Base-by-base conservation (phyloP, 2,797 vertebrate genomes). In the Microctenopoma steveboyesi region DNA sequence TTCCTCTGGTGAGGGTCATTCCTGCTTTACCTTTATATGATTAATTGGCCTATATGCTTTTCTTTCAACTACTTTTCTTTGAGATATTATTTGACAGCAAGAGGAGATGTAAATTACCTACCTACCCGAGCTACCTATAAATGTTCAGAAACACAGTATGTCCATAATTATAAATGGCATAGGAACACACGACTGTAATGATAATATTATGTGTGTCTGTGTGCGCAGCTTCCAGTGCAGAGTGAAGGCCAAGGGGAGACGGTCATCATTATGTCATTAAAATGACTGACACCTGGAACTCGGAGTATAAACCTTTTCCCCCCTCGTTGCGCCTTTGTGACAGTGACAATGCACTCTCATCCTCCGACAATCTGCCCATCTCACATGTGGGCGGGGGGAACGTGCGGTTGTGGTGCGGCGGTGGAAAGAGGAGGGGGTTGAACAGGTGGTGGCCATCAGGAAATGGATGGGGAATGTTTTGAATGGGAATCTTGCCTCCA, bases 401-500 rank as follows among this genome's bases (percentile, higher is more conserved):
- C 35, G 43, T 51, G 42, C 14, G 39, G 33, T 45, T 78, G 81
- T 5, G 52, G n/a, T 1, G 43, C 10, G 56, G 37, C 25, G 42
- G 45, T 42, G 51, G 45, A 7, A 4, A 57, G 50, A 5, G 27
- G 11, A 12, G 15, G 35, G 49, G 56, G 43, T 60, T 76, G 90
- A 93, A 93, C 94, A 95, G 93, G 93, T 95, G 94, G 92, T 88
- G 63, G 78, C 86, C 87, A 89, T 91, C 89, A 91, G 87, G 85
- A 91, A 92, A 84, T 88, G 82, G 86, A 91, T 88, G 76, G 87
- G 86, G 87, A 90, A 73, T 88, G 83, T 92, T 91, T 87, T 84
- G 84, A 91, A 87, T 83, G 69, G 83, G 88, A 91, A 83, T 79
- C 82, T 75, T 78, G 80, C 78, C 83, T 86, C 84, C 83, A 83